phyloP scores from a whole-genome alignment of 23 tunicate genomes.

The Ascidia mentula region DNA sequence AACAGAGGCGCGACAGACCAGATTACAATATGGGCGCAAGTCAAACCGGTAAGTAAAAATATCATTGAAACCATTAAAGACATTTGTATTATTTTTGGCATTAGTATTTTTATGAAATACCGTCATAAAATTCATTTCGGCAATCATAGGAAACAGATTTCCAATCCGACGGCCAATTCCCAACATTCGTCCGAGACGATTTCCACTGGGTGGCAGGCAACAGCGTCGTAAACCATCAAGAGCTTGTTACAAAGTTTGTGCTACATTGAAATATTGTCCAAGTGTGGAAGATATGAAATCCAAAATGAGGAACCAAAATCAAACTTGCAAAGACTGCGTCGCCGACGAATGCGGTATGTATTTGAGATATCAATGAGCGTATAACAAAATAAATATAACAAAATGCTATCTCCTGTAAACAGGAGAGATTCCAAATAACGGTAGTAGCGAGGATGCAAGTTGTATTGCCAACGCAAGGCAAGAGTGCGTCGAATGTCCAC shows the following conservation, averaged over 20 bases:
- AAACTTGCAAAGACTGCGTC: constrained; percentile 32
- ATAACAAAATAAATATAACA: too few relatives aligned
- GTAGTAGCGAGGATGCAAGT: background rate
- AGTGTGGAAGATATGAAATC: background rate
- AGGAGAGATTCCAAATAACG: too few relatives aligned
- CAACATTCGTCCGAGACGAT: too few relatives aligned
- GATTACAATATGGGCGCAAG: background rate
- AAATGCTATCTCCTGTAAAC: too few relatives aligned
- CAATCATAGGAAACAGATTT: background rate
- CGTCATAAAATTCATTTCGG: background rate
- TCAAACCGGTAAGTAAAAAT: too few relatives aligned
- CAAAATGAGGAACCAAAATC: background rate
- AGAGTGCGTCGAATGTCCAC: background rate
- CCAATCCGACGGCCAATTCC: too few relatives aligned
- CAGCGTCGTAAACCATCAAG: background rate
- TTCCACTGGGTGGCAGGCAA: too few relatives aligned
- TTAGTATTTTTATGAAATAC: background rate
- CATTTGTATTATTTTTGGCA: too few relatives aligned
- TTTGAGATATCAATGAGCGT: too few relatives aligned
- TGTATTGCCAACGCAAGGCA: background rate
- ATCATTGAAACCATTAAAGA: too few relatives aligned
- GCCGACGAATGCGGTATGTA: constrained; percentile 37
- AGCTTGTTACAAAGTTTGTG: background rate
- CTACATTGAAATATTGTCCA: constrained; percentile 20
- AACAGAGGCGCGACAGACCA: too few relatives aligned